Base-by-base conservation (phyloP, 2,888 invertebrate species). In the Tetramorium bicarinatum region DNA sequence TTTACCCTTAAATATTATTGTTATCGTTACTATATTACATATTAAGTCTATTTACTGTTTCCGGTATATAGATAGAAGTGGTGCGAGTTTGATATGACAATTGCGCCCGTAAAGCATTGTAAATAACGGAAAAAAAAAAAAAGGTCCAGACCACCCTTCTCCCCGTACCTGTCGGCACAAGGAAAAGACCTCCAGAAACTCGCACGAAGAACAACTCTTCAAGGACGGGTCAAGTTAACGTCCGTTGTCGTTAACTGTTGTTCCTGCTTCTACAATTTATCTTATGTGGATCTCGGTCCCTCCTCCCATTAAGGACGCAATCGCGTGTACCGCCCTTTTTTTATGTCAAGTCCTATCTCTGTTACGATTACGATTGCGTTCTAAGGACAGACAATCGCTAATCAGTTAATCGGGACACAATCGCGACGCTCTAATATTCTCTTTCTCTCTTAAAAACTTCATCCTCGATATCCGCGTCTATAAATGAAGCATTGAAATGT, bases 81-180 rank as follows among this genome's bases (percentile, higher is more conserved):
- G 38, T 79, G 79, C 69, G 56, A 80, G 71, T 80, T 80, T 61
- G 79, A 80, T 80, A 80, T 80, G 59, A 80, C 59, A 69, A 69
- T 71, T 59, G 59, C 62, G 69, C 18, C 47, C 71, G 59, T 69
- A 44, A 71, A 64, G 47, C 38, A 64, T 59, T 47, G 44, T 47
- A 11, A 61, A 80, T 25, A 59, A 79, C n/a, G 25, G 21, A 79
- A 80, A 80, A 47, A 80, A 80, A 34, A 79, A 80, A 80, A 47
- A 80, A 80, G 38, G 18, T 29, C 61, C 21, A 13, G 61, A 69
- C 41, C 54, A 25, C n/a, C 47, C 29, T n/a, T n/a, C 38, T 49
- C 56, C 3, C 41, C 49, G 64, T 15, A 75, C 11, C n/a, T 62
- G 75, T 13, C 38, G 34, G 18, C 25, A 66, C 13, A n/a, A 62